Conservation (phyloP, 2,888 invertebrate genomes). For the Microplitis deprimator region DNA sequence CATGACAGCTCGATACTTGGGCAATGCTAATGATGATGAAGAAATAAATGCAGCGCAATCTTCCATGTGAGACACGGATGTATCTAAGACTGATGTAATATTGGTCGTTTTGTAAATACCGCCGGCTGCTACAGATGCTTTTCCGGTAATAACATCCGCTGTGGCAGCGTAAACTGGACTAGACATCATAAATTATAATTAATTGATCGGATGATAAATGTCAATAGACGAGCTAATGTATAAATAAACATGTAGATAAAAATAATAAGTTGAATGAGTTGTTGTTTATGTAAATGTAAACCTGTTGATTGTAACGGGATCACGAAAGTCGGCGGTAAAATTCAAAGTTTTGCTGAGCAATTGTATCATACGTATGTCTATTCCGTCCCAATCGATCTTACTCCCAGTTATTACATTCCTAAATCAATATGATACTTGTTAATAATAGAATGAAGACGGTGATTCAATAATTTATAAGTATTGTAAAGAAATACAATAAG, state of each 20-base stretch:
- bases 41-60: constrained; percentile 87
- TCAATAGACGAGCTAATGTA: background rate
- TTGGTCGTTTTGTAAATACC: constrained; percentile 81
- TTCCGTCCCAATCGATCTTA: constrained; percentile 79
- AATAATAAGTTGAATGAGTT: background rate
- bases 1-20: constrained; percentile 87
- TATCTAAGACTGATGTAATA: constrained; percentile 73
- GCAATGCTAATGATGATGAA: constrained; percentile 83
- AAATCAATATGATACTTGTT: constrained; percentile 17
- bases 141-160: constrained; percentile 73
- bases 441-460: constrained; percentile 4
- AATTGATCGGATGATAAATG: constrained; percentile 44
- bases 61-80: constrained; percentile 78
- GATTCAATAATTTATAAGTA: background rate
- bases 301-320: constrained; percentile 74
- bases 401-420: constrained; percentile 70
- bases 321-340: constrained; percentile 80
- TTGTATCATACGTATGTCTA: constrained; percentile 80
- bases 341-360: constrained; percentile 78
- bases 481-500: constrained; percentile 1
- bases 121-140: constrained; percentile 80
- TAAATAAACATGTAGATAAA: background rate
- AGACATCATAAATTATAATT: constrained; percentile 36
- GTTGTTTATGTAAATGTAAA: constrained; percentile 57
- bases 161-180: constrained; percentile 78